Evolutionary conservation across 2,797 vertebrate species (phyloP).

Genomic region (Typhlichthys eigenmanni): DNA sequence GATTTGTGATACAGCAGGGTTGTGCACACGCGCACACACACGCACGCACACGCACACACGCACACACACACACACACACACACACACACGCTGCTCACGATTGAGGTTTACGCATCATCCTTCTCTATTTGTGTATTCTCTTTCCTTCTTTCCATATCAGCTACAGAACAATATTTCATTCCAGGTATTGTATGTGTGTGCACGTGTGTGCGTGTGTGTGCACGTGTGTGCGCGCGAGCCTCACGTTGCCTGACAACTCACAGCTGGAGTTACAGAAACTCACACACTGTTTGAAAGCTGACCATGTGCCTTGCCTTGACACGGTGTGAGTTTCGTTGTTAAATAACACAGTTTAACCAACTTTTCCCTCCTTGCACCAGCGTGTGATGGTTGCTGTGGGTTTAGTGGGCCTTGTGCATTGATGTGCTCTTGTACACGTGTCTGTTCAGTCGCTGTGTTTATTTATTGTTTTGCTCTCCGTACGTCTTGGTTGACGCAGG

Average conservation of each 20-base stretch:
- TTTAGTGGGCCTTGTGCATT: background rate
- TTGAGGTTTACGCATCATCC: conserved; percentile 80
- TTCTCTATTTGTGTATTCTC: conserved; percentile 75
- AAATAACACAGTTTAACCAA: background rate
- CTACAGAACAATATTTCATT: conserved; percentile 99
- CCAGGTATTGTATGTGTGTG: conserved; percentile 85
- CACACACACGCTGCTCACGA: conserved; percentile 9
- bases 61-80: background rate
- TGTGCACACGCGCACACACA: too few species aligned
- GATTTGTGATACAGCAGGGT: conserved; percentile 1
- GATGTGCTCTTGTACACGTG: background rate
- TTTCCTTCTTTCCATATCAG: conserved; percentile 84
- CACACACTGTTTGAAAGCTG: too few species aligned
- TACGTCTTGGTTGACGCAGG: conserved; percentile 44
- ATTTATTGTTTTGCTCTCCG: conserved; percentile 37
- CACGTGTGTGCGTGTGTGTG: conserved; percentile 66
- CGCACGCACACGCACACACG: background rate
- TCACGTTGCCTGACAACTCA: conserved; percentile 27
- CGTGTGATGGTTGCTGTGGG: background rate
- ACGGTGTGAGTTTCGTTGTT: too few species aligned
- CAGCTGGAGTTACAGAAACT: conserved; percentile 1
- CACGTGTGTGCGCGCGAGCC: conserved; percentile 10
- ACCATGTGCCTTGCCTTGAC: too few species aligned
- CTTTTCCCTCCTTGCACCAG: too few species aligned
- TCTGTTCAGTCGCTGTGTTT: conserved; percentile 26